Base-by-base conservation (phyloP, 1,140 invertebrate genomes). In the Drosophila pseudoobscura region DNA sequence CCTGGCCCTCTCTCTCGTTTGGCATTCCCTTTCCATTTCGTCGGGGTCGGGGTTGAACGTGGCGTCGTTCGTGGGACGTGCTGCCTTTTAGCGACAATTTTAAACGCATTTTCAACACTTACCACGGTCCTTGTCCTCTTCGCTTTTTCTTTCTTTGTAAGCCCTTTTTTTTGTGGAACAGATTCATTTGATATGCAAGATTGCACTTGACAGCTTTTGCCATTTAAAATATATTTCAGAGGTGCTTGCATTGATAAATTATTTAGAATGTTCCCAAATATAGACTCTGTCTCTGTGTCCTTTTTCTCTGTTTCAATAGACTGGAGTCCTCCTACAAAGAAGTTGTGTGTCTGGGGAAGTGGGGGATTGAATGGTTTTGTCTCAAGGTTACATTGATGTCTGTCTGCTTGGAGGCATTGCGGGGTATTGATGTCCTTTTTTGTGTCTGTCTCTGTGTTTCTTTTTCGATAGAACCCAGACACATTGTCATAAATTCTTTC, bases 31-130 rank as follows among this genome's bases (percentile, higher is more conserved):
- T 53, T 53, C 29, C 39, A 15, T 63, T 45, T 46, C 50, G 41
- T 35, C 55, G 17, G 17, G 17, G 17, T 41, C 47, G 31, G 50
- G 6, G 22, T 56, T 39, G 31, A 3, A 11, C 31, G 9, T 11
- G 31, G 31, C 3, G 29, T 31, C 4, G 24, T 31, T 31, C 31
- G 9, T 4, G 39, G 54, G 75, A 66, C 72, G 64, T 75, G 55
- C 49, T 65, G 72, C 71, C 71, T 55, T 68, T 75, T 75, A 68
- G 72, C 62, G 22, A n/a, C 45, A 50, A 45, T 57, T 75, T 60
- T 20, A 41, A 59, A 52, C 26, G 49, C 60, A 73, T 53, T 74
- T 74, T 64, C 15, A 73, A 44, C 70, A 29, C 66, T 41, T 11
- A 43, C 49, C 44, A 15, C 22, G 29, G 17, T 26, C 6, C 24